Evolutionary conservation across 2,797 vertebrate species (phyloP).

Genomic region (Sebastes steindachneri): DNA sequence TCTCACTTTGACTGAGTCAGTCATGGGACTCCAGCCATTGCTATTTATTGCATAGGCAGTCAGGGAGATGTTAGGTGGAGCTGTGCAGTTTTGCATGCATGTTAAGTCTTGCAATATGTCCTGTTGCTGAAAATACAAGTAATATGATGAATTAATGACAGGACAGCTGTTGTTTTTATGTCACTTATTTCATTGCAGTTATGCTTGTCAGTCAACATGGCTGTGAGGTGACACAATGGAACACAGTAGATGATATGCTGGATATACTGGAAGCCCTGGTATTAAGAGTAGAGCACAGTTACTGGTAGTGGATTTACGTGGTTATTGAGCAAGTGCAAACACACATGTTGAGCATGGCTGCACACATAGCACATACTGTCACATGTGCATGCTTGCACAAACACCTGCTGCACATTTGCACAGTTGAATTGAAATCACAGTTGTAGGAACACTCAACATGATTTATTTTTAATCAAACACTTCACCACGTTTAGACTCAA

Average conservation of each 20-base stretch:
- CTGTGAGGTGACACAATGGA: constrained; percentile 21
- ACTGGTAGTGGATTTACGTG: background rate
- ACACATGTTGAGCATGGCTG: background rate
- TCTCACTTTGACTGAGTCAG: constrained; percentile 56
- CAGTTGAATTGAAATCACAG: background rate
- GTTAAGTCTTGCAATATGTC: background rate
- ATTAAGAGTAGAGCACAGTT: constrained; percentile 14
- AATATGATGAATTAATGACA: background rate
- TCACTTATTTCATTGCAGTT: background rate
- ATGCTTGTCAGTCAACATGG: background rate
- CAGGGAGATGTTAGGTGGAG: constrained; percentile 83
- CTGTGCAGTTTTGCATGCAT: constrained; percentile 57
- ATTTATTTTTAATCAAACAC: background rate
- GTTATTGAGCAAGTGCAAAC: background rate
- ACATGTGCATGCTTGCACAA: background rate
- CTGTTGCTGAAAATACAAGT: background rate
- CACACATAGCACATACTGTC: background rate
- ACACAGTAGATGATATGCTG: background rate
- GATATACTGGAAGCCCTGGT: constrained; percentile 12
- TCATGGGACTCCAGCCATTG: constrained; percentile 85
- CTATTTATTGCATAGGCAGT: constrained; percentile 88
- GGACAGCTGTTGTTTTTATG: background rate
- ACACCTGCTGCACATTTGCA: background rate
- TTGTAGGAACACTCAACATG: background rate
- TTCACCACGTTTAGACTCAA: background rate